Evolutionary conservation across 2,888 invertebrate genomes (phyloP).

Genomic region (Phalangium opilio): DNA sequence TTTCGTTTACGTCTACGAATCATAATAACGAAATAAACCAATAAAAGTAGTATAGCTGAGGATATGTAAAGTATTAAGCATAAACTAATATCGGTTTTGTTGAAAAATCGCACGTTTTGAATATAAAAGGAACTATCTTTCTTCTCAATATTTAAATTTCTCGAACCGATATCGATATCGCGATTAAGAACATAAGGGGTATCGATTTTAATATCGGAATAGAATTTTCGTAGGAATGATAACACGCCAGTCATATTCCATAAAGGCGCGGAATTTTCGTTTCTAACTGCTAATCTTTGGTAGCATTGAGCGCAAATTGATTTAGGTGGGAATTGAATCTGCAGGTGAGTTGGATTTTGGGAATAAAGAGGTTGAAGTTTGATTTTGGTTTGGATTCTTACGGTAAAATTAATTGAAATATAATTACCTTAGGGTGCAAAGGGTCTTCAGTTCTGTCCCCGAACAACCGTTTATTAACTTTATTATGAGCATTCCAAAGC

Average conservation of each 20-base stretch:
- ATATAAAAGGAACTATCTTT: slow-evolving; percentile 11
- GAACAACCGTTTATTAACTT: slow-evolving; percentile 56
- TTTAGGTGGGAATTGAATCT: slow-evolving; percentile 48
- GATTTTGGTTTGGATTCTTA: too few species aligned
- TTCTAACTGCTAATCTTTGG: neutral
- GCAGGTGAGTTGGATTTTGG: too few species aligned
- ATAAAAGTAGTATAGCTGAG: slow-evolving; percentile 54
- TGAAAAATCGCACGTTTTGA: slow-evolving; percentile 32
- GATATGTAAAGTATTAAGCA: slow-evolving; percentile 57
- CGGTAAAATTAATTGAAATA: too few species aligned
- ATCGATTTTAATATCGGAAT: slow-evolving; percentile 24
- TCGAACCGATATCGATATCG: slow-evolving; percentile 3
- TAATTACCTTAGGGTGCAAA: slow-evolving; percentile 53
- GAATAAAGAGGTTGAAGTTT: too few species aligned
- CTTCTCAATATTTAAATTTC: slow-evolving; percentile 11
- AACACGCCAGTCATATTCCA: slow-evolving; percentile 51
- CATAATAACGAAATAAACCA: slow-evolving; percentile 60
- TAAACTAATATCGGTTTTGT: slow-evolving; percentile 54
- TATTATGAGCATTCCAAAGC: slow-evolving; percentile 24
- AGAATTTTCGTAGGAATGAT: slow-evolving; percentile 44
- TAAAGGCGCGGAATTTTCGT: neutral
- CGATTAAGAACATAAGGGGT: neutral
- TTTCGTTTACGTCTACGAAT: slow-evolving; percentile 38
- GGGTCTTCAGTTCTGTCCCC: slow-evolving; percentile 83
- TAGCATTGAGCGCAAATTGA: slow-evolving; percentile 50